Percentiles rank a stretch among this genome's conserved stretches.
These are phyloP conservation scores for Eupsilia transversa DNA, from an alignment of 2,888 invertebrate species.

Conservation along the genomic window DNA sequence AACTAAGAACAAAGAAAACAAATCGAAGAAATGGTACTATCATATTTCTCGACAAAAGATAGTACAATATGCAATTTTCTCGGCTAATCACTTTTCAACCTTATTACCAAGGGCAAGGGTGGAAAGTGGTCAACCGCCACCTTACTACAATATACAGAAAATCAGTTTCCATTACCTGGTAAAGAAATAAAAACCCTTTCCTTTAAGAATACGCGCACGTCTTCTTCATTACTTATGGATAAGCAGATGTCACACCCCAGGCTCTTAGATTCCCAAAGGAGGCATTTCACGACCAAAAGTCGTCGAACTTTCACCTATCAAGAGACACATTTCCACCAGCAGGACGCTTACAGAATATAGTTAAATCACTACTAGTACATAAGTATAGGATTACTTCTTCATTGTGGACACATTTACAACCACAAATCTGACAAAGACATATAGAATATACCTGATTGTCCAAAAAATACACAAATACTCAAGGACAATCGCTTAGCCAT, in stretches of 20 bases:
- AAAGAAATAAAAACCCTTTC: slow-evolving; percentile 7
- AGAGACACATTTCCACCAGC: slow-evolving; percentile 27
- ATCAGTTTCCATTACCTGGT: not conserved
- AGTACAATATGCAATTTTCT: not conserved
- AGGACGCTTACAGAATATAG: slow-evolving; percentile 36
- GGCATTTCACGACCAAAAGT: slow-evolving; percentile 35
- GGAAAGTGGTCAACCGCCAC: not conserved
- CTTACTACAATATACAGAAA: not conserved
- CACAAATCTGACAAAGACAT: not conserved
- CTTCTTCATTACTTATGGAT: slow-evolving; percentile 40
- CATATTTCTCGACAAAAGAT: not conserved
- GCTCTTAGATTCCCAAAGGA: slow-evolving; percentile 30
- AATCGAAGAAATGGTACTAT: not conserved
- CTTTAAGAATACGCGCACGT: slow-evolving; percentile 14
- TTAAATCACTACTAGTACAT: slow-evolving; percentile 20
- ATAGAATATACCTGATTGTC: no score
- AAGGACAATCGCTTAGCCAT: no score
- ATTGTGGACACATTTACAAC: not conserved
- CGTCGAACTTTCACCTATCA: slow-evolving; percentile 34
- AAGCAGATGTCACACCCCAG: slow-evolving; percentile 47
- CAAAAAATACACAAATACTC: no score
- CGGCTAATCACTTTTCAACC: not conserved
- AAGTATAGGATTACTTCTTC: not conserved
- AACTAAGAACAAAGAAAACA: not conserved
- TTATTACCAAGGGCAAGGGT: not conserved